phyloP scores from a whole-genome alignment of 2,113 vertebrate genomes.

The Apeltes quadracus region DNA sequence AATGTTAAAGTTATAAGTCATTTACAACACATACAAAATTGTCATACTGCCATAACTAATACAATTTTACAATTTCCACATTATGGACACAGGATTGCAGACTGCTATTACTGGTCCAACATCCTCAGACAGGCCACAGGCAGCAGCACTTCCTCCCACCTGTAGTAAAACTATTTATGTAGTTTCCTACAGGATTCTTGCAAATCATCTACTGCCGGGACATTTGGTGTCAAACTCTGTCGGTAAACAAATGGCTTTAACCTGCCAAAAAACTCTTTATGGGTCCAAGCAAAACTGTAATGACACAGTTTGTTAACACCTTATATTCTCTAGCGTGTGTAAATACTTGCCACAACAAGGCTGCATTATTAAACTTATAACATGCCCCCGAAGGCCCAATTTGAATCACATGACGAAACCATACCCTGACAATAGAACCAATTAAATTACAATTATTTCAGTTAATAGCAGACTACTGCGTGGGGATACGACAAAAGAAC shows the following conservation, averaged over 20 bases:
- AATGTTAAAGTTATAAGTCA: background rate
- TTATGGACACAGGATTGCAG: background rate
- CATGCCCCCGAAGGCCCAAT: background rate
- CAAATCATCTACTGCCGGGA: background rate
- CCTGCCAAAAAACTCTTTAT: conserved; percentile 39
- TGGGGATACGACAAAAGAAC: background rate
- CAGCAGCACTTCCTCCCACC: conserved; percentile 1
- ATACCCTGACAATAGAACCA: background rate
- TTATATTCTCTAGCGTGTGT: background rate
- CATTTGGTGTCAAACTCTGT: conserved; percentile 23
- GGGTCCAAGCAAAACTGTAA: conserved; percentile 35
- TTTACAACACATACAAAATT: background rate
- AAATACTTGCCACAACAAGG: conserved; percentile 19
- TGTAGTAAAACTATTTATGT: conserved; percentile 13
- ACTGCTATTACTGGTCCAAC: background rate
- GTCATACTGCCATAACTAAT: background rate
- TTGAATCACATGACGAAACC: conserved; percentile 4
- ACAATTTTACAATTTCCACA: conserved; percentile 3
- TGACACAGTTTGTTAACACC: conserved; percentile 23
- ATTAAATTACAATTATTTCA: background rate
- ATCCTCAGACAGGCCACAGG: background rate
- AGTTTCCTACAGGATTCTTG: conserved; percentile 1
- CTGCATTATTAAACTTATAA: conserved; percentile 21
- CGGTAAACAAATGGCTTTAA: conserved; percentile 20
- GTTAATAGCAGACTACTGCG: background rate